Conservation (phyloP, 2,113 vertebrate species). For the Phylloscopus trochilus region DNA sequence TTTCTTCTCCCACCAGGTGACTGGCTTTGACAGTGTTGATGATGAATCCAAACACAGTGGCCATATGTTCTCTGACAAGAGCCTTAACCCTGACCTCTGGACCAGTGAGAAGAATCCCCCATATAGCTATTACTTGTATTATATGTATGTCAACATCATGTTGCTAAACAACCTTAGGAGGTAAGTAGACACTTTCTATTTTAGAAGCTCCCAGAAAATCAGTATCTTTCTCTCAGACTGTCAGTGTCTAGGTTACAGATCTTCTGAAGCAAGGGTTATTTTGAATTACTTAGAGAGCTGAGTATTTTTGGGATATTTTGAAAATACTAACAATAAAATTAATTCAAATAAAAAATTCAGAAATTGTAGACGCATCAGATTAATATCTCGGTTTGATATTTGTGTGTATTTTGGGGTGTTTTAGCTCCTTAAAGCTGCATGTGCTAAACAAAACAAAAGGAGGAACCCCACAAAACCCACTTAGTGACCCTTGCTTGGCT, state of each 20-base stretch:
- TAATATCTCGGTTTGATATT: background rate
- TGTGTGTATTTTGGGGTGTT: background rate
- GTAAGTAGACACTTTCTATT: slow-evolving; percentile 71
- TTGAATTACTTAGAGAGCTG: background rate
- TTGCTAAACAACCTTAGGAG: slow-evolving; percentile 96
- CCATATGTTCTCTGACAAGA: slow-evolving; percentile 95
- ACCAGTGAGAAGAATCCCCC: slow-evolving; percentile 89
- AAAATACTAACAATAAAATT: background rate
- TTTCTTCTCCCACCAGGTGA: slow-evolving; percentile 78
- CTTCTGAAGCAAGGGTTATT: background rate
- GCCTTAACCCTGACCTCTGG: slow-evolving; percentile 92
- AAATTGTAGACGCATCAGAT: background rate
- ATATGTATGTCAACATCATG: slow-evolving; percentile 99
- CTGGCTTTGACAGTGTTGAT: slow-evolving; percentile 97
- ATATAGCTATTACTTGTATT: slow-evolving; percentile 96
- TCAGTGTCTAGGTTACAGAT: background rate
- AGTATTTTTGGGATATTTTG: background rate
- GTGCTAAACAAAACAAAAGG: background rate
- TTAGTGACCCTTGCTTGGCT: background rate
- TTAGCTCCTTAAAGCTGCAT: background rate
- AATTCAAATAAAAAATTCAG: background rate
- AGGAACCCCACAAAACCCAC: background rate
- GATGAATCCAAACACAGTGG: slow-evolving; percentile 98
- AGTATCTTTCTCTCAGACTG: background rate
- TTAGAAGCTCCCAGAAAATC: background rate